Percentiles rank a stretch among this genome's conserved stretches.
Evolutionary conservation across 2,113 vertebrate genomes (phyloP).

Genomic region (Calyptommatus sinebrachiatus): DNA sequence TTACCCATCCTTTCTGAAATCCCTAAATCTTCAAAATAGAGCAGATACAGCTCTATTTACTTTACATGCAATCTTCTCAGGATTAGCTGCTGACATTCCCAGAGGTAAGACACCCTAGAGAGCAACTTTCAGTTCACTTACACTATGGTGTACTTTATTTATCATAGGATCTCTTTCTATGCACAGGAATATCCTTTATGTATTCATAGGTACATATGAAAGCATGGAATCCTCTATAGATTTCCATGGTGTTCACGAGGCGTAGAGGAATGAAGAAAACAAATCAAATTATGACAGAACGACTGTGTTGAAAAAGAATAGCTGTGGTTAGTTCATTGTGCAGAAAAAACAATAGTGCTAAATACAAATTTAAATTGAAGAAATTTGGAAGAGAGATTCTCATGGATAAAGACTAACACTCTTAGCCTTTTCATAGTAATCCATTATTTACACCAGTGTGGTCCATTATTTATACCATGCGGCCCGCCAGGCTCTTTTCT

Average conservation of each 20-base stretch:
- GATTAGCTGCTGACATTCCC: background rate
- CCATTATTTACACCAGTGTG: conserved; percentile 52
- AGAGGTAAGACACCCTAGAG: background rate
- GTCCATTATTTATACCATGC: too few relatives aligned
- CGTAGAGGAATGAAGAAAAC: background rate
- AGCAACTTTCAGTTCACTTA: background rate
- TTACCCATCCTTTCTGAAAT: background rate
- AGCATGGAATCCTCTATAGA: background rate
- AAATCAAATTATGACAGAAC: conserved; percentile 23
- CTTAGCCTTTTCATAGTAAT: conserved; percentile 45
- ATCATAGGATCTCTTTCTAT: too few relatives aligned
- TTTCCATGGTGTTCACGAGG: background rate
- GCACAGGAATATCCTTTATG: too few relatives aligned
- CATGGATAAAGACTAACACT: background rate
- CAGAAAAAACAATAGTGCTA: conserved; percentile 26
- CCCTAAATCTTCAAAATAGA: background rate
- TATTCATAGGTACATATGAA: too few relatives aligned
- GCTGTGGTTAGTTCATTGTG: conserved; percentile 42
- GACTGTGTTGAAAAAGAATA: conserved; percentile 20
- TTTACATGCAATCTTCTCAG: background rate
- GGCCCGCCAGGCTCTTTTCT: too few relatives aligned
- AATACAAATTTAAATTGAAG: conserved; percentile 48
- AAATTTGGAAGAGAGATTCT: conserved; percentile 37
- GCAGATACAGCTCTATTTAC: background rate
- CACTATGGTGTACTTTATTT: background rate